Conservation (phyloP, 2,888 invertebrate genomes). For the Tanypteryx hageni region DNA sequence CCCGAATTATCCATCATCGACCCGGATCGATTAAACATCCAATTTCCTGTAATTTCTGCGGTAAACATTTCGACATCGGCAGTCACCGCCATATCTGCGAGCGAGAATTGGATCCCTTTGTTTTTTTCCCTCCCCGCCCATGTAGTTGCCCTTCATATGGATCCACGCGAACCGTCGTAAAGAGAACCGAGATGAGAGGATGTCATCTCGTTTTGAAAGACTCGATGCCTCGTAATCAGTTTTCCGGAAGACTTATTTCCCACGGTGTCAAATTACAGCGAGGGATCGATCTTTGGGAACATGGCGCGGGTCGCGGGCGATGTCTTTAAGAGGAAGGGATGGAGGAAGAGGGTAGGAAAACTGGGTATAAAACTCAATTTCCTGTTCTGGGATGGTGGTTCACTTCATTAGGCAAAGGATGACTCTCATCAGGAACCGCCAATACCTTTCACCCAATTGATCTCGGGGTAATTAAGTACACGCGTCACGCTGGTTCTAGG, state of each 20-base stretch:
- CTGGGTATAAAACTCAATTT: slow-evolving; percentile 21
- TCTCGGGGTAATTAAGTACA: slow-evolving; percentile 1
- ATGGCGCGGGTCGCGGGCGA: neutral
- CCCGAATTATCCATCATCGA: too few species aligned
- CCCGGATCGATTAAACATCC: too few species aligned
- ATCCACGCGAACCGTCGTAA: too few species aligned
- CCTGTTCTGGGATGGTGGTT: neutral
- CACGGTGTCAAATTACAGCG: neutral
- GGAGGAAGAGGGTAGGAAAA: neutral
- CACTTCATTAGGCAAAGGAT: neutral
- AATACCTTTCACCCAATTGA: neutral
- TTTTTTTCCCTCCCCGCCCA: too few species aligned
- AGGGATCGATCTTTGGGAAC: neutral
- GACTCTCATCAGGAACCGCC: neutral
- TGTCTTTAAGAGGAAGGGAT: neutral
- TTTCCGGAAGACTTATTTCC: neutral
- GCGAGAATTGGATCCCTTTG: too few species aligned
- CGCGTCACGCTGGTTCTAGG: neutral
- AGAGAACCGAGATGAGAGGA: too few species aligned
- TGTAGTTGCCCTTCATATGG: too few species aligned
- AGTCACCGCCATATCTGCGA: too few species aligned
- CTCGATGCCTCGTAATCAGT: neutral
- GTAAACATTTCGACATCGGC: too few species aligned
- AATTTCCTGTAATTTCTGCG: too few species aligned
- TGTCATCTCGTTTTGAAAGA: too few species aligned